Conservation (phyloP, 2,113 vertebrate genomes). For the Mus pahari region DNA sequence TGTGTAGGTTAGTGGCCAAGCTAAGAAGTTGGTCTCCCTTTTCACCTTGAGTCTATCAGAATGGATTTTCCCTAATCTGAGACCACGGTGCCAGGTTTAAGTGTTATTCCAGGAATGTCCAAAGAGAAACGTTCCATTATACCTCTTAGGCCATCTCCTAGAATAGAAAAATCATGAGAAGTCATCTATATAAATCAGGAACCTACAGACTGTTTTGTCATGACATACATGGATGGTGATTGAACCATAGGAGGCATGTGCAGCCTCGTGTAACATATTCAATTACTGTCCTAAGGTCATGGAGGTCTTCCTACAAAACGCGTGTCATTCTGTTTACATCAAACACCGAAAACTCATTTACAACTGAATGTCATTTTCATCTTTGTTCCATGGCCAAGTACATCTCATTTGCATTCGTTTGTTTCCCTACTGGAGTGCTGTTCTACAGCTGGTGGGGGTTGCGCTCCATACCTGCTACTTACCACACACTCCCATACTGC, state of each 20-base stretch:
- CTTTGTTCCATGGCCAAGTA: constrained; percentile 85
- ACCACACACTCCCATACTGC: constrained; percentile 66
- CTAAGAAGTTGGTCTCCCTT: neutral
- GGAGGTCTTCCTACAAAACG: constrained; percentile 79
- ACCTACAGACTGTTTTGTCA: constrained; percentile 26
- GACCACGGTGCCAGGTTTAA: constrained; percentile 23
- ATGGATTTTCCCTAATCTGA: neutral
- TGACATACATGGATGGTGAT: constrained; percentile 28
- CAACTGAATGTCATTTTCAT: constrained; percentile 89
- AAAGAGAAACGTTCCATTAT: constrained; percentile 30
- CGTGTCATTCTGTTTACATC: constrained; percentile 90
- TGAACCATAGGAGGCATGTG: constrained; percentile 62
- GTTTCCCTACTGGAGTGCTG: constrained; percentile 86
- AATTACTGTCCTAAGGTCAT: constrained; percentile 52
- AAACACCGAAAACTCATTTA: constrained; percentile 92
- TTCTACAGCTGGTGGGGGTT: constrained; percentile 89
- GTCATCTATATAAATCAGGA: constrained; percentile 47
- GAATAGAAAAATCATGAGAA: constrained; percentile 36
- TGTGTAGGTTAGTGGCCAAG: neutral
- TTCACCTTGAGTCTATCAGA: neutral
- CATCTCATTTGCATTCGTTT: constrained; percentile 91
- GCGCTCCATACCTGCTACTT: constrained; percentile 85
- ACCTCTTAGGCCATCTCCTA: constrained; percentile 35
- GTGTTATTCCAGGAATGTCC: constrained; percentile 7
- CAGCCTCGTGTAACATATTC: constrained; percentile 69